A percentile compares a stretch with the other conserved stretches of the same genome.
Conservation (phyloP, 2,888 invertebrate genomes). For the Pasiphila rectangulata region DNA sequence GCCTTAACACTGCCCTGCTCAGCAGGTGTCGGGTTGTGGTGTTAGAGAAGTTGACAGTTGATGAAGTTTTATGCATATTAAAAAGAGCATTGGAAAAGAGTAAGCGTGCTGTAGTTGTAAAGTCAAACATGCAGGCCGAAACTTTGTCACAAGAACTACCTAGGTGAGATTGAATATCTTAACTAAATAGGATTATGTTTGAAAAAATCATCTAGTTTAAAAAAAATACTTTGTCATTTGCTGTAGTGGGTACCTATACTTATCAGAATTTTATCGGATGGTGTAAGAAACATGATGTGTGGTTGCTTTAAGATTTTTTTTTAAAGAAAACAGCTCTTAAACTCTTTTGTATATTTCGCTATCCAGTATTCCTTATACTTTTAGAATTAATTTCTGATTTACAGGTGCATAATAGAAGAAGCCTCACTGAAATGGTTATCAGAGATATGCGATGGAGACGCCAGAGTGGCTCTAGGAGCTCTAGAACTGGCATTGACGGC, state of each 20-base stretch:
- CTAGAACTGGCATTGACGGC: slow-evolving; percentile 86
- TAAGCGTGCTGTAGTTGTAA: slow-evolving; percentile 50
- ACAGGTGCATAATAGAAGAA: slow-evolving; percentile 71
- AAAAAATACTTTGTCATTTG: too few species aligned
- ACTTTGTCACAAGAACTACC: slow-evolving; percentile 36
- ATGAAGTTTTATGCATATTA: slow-evolving; percentile 83
- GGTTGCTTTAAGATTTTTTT: too few species aligned
- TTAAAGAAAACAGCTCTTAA: too few species aligned
- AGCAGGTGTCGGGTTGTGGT: slow-evolving; percentile 89
- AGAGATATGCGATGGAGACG: slow-evolving; percentile 90
- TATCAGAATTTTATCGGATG: too few species aligned
- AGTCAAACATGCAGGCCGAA: slow-evolving; percentile 37
- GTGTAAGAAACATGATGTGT: too few species aligned
- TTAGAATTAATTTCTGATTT: too few species aligned
- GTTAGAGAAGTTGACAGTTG: slow-evolving; percentile 84
- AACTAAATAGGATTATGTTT: too few species aligned
- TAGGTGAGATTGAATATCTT: slow-evolving; percentile 47
- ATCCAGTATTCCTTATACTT: too few species aligned
- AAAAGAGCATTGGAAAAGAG: slow-evolving; percentile 74
- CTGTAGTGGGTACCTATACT: too few species aligned
- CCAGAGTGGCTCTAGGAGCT: slow-evolving; percentile 87
- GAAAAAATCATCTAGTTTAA: too few species aligned
- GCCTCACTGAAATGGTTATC: slow-evolving; percentile 85
- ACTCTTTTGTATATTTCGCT: too few species aligned
- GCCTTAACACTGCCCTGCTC: slow-evolving; percentile 88